Base-by-base conservation (phyloP, 2,113 vertebrate species). In the Cyprinodon brontotheroides region DNA sequence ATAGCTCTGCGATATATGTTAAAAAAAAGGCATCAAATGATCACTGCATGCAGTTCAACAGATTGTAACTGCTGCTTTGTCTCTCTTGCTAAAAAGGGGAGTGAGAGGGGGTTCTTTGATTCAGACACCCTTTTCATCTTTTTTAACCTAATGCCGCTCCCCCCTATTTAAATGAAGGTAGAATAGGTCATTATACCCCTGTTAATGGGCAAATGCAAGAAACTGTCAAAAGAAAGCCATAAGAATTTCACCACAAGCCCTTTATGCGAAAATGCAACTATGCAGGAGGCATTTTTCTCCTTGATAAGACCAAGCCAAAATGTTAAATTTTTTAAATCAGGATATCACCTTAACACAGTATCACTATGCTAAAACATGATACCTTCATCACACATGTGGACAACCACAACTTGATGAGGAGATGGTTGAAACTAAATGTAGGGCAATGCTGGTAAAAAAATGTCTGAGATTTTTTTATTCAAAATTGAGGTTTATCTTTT, bases 131-230 rank as follows among this genome's bases (percentile, higher is more conserved):
- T 69, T 77, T 93, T 92, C 90, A 90, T 57, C 92, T 93, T 92
- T 90, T 86, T 81, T 78, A 60, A 87, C 84, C 84, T 91, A 89
- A 94, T 93, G 92, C 92, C 92, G 94, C 94, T 94, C 92, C 89
- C 84, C 81, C 85, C 84, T 90, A 94, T 93, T 91, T 91, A 92
- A 92, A 92, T 91, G 86, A 94, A 94, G 91, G 92, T 94, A 95
- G 94, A 95, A 94, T 94, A 93, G 94, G 93, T 93, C 90, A 91
- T 94, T 93, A 93, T 80, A 80, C 85, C 82, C 77, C 79, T 84
- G 85, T 83, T 91, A 87, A 89, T 85, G 77, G 6, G 3, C 50
- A 53, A 53, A 53, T 20, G 50, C 50, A 53, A n/a, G 50, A 20
- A 5, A 20, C 2, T 53, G 17, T 53, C 3, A 17, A 53, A 57